These are phyloP conservation scores for Tetragnatha montana DNA, from an alignment of 2,888 invertebrate species.

Conservation along the genomic window DNA sequence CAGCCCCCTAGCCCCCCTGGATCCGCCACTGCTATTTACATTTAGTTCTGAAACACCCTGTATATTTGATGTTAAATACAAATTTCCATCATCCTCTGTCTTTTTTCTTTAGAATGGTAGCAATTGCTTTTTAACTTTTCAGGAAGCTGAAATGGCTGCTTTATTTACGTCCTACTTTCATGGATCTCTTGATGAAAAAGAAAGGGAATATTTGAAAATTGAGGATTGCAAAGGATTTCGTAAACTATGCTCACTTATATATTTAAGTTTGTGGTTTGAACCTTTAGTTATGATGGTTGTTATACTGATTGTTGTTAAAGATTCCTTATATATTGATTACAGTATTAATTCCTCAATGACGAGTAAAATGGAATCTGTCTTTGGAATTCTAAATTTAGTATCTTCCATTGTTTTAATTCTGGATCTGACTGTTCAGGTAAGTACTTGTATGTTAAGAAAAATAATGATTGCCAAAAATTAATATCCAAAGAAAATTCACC, in stretches of 20 bases:
- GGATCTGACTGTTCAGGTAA: slow-evolving; percentile 45
- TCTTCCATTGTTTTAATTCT: slow-evolving; percentile 19
- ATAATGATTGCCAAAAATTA: too few species aligned
- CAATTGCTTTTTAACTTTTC: too few species aligned
- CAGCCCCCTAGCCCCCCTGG: too few species aligned
- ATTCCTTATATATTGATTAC: slow-evolving; percentile 1
- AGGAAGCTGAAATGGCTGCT: too few species aligned
- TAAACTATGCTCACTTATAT: slow-evolving; percentile 20
- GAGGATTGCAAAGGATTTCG: neutral
- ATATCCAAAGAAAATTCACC: too few species aligned
- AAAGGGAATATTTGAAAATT: neutral
- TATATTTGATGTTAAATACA: too few species aligned
- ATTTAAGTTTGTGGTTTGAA: slow-evolving; percentile 44
- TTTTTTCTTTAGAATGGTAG: too few species aligned
- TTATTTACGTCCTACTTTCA: too few species aligned
- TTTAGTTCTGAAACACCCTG: too few species aligned
- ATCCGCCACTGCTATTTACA: too few species aligned
- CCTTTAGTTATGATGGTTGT: slow-evolving; percentile 29
- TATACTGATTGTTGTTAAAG: neutral
- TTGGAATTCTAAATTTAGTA: neutral
- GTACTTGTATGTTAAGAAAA: neutral
- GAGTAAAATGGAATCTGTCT: neutral
- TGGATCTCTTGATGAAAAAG: slow-evolving; percentile 16
- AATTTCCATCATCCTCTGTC: too few species aligned
- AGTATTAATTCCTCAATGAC: neutral